These are phyloP conservation scores for Pomatostomus ruficeps DNA, from an alignment of 2,113 vertebrate genomes.

Conservation along the genomic window DNA sequence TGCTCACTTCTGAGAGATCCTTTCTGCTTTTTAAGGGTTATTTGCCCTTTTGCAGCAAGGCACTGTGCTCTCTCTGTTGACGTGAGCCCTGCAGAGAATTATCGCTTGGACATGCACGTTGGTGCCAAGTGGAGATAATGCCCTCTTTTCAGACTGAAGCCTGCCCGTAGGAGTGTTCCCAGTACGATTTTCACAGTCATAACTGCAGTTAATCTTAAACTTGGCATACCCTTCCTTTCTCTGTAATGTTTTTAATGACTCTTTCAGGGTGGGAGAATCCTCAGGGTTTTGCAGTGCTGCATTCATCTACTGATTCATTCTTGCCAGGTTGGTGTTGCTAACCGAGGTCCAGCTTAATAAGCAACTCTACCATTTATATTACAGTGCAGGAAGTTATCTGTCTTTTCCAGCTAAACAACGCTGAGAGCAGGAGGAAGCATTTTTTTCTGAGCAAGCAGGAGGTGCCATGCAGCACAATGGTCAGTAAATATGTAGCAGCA, in stretches of 20 bases:
- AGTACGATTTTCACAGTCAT: constrained; percentile 55
- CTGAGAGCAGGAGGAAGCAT: background rate
- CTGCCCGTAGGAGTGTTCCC: constrained; percentile 42
- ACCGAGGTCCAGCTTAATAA: background rate
- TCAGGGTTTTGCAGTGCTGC: background rate
- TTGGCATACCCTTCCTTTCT: constrained; percentile 31
- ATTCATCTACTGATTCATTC: background rate
- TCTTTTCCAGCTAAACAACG: constrained; percentile 26
- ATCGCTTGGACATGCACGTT: constrained; percentile 16
- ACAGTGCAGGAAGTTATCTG: constrained; percentile 7
- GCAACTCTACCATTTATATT: background rate
- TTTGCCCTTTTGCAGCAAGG: constrained; percentile 39
- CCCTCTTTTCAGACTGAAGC: constrained; percentile 36
- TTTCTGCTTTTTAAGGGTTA: constrained; percentile 1
- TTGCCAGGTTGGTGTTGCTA: background rate
- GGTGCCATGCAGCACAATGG: background rate
- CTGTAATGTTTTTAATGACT: constrained; percentile 11
- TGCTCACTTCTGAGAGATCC: background rate
- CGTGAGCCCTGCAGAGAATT: constrained; percentile 40
- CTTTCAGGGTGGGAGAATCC: constrained; percentile 30
- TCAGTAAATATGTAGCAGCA: background rate
- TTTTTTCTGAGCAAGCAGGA: constrained; percentile 24
- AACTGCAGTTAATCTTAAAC: constrained; percentile 53
- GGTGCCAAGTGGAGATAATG: constrained; percentile 64
- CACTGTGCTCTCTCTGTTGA: constrained; percentile 31